A percentile compares a stretch with the other conserved stretches of the same genome.
Evolutionary conservation across 2,797 vertebrate species (phyloP).

Genomic region (Girardinus metallicus): DNA sequence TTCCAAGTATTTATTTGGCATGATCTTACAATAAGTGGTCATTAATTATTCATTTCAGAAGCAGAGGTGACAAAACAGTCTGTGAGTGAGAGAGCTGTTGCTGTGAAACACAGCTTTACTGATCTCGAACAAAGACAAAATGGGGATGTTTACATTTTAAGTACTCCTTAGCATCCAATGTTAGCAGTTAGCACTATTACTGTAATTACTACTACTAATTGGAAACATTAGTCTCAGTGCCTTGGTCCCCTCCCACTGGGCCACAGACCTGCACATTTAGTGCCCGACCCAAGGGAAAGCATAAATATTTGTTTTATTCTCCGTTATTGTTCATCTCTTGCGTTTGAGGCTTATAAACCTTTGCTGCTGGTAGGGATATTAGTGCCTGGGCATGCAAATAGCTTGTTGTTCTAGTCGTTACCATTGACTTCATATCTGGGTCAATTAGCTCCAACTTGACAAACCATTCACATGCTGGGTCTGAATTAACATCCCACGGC

Average conservation of each 20-base stretch:
- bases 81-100: not conserved
- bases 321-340: not conserved
- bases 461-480: not conserved
- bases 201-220: not conserved
- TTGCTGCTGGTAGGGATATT: not conserved
- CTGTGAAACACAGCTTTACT: not conserved
- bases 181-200: not conserved
- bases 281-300: not conserved
- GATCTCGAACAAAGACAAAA: not conserved
- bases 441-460: not conserved
- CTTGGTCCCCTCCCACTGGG: not conserved
- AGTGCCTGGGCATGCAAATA: not conserved
- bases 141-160: not conserved
- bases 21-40: not conserved
- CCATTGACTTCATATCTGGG: not conserved
- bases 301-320: not conserved
- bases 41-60: not conserved
- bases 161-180: not conserved
- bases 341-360: not conserved
- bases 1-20: not conserved
- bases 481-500: not conserved
- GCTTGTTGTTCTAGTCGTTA: not conserved
- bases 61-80: not conserved
- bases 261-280: not conserved
- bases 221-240: not conserved